phyloP scores from a whole-genome alignment of 2,888 invertebrate genomes.

The Nemotelus nigrinus region DNA sequence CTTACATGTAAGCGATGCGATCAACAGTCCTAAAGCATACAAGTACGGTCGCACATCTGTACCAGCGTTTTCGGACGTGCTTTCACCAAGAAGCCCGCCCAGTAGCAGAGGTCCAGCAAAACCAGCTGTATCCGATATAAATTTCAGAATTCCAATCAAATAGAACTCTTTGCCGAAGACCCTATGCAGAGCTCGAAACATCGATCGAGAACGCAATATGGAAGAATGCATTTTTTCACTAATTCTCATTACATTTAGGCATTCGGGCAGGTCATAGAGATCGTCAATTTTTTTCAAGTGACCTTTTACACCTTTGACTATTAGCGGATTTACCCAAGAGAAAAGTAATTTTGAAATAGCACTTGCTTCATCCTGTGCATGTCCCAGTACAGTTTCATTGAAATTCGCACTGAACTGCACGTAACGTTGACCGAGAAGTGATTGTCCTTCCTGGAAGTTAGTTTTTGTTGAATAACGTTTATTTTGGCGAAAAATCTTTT shows the following conservation, averaged over 20 bases:
- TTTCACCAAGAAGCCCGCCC: slow-evolving; percentile 75
- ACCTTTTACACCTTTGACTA: slow-evolving; percentile 81
- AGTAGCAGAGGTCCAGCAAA: slow-evolving; percentile 92
- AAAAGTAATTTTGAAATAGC: slow-evolving; percentile 81
- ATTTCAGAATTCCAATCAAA: slow-evolving; percentile 82
- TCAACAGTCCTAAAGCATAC: slow-evolving; percentile 75
- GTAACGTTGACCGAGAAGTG: slow-evolving; percentile 69
- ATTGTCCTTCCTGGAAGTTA: slow-evolving; percentile 70
- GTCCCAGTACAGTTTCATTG: slow-evolving; percentile 78
- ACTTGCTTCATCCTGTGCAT: slow-evolving; percentile 81
- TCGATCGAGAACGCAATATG: slow-evolving; percentile 64
- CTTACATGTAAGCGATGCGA: slow-evolving; percentile 75
- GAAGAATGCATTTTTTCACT: slow-evolving; percentile 61
- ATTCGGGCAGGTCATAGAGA: slow-evolving; percentile 78
- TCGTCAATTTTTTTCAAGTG: slow-evolving; percentile 80
- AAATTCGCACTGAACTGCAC: slow-evolving; percentile 74
- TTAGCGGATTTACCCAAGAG: slow-evolving; percentile 87
- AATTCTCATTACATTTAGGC: slow-evolving; percentile 59
- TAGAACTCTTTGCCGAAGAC: slow-evolving; percentile 87
- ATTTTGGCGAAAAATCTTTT: too few species aligned
- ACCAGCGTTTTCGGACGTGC: slow-evolving; percentile 74
- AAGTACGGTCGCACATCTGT: slow-evolving; percentile 73
- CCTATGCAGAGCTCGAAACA: slow-evolving; percentile 76
- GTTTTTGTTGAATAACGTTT: too few species aligned
- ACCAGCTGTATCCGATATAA: slow-evolving; percentile 82